Evolutionary conservation across 1,140 invertebrate species (phyloP).

Genomic region (Trissolcus basalis): DNA sequence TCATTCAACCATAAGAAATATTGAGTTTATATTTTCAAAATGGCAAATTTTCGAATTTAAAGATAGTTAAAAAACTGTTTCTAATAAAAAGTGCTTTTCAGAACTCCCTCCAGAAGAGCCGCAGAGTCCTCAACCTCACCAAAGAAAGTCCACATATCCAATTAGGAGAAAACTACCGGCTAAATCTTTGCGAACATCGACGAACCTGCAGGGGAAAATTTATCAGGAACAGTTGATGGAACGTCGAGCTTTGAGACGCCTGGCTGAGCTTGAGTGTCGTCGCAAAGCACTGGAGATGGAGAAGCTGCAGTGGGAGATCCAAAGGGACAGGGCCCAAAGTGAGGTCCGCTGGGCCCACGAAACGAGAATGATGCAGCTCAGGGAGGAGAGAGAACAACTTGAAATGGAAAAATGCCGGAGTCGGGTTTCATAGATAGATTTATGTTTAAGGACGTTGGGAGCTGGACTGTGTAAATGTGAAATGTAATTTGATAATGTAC

Average conservation of each 20-base stretch:
- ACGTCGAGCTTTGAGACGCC: conserved; percentile 57
- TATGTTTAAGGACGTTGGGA: conserved; percentile 28
- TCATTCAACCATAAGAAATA: too few relatives aligned
- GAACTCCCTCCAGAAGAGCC: too few relatives aligned
- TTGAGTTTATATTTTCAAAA: too few relatives aligned
- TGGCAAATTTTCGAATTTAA: too few relatives aligned
- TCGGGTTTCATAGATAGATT: conserved; percentile 43
- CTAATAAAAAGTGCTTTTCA: too few relatives aligned
- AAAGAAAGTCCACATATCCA: conserved; percentile 44
- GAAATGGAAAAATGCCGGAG: conserved; percentile 55
- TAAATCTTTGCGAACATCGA: conserved; percentile 23
- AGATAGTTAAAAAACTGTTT: too few relatives aligned
- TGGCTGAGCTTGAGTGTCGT: conserved; percentile 65
- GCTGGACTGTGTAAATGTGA: conserved; percentile 16
- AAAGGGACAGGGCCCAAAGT: conserved; percentile 64
- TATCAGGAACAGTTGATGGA: conserved; percentile 66
- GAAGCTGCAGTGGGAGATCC: conserved; percentile 65
- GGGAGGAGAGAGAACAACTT: conserved; percentile 63
- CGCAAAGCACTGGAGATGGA: conserved; percentile 66
- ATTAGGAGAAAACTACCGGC: conserved; percentile 52
- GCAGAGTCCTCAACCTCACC: conserved; percentile 4
- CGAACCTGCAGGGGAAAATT: conserved; percentile 64
- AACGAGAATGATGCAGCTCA: conserved; percentile 66
- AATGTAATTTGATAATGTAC: conserved; percentile 5
- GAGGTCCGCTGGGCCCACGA: conserved; percentile 66